Evolutionary conservation across 2,797 vertebrate genomes (phyloP), one percentile per base, ranked within the genome.

Genomic region (Melanotaenia pygmaea): DNA sequence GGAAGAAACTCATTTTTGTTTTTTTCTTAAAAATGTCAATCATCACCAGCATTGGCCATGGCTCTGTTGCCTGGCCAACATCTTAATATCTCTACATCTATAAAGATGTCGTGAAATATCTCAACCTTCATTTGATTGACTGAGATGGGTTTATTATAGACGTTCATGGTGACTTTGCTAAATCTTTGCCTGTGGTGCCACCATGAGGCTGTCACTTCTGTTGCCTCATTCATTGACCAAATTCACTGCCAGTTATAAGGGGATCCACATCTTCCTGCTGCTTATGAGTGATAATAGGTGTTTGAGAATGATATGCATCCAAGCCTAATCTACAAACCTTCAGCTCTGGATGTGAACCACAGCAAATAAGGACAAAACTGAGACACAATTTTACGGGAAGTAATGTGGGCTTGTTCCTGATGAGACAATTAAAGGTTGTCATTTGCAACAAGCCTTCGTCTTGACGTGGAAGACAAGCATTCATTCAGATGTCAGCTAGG

Each of bases 21-120:
- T 40, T 58, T 22, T 5, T n/a, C 61, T 82, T 60, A 82, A 83
- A 67, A 59, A 71, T 60, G 77, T 82, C 75, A 79, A 47, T 83
- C 68, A 79, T 67, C 16, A 59, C 18, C 4, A 66, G 57, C 47
- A 58, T 20, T 10, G 30, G 22, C 40, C 50, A 11, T 13, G 54
- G 40, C 14, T 18, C 51, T 54, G 51, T 54, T 54, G 24, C 51
- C 13, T 28, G 51, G 51, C 10, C 24, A 14, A 28, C 51, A 28
- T 26, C 51, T 14, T 28, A 26, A 26, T 26, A 28, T 54, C 51
- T 28, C 1, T 28, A 12, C 3, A 54, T 14, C 51, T 28, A 24
- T 53, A 10, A 28, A 14, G 5, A 54, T 28, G 24, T 24, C 5
- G 51, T 54, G 24, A 26, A 54, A 54, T 54, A 54, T 54, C 51